phyloP scores from a whole-genome alignment of 2,797 vertebrate genomes.

The Taeniopygia guttata region DNA sequence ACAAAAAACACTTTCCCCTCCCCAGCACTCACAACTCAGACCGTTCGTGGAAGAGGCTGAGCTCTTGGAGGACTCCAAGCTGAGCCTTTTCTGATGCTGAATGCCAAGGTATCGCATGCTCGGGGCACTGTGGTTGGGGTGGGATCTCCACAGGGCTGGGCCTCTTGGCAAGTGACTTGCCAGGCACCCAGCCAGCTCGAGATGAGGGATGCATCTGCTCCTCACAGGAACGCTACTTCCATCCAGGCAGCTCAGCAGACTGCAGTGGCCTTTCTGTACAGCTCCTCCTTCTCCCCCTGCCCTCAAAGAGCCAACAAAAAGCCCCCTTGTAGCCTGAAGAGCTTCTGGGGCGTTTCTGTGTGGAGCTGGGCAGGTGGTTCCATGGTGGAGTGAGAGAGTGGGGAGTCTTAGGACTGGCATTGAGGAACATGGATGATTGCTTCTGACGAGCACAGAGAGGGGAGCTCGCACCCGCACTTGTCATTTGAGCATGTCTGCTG shows the following conservation, averaged over 20 bases:
- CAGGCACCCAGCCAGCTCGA: background rate
- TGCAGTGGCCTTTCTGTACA: slow-evolving; percentile 50
- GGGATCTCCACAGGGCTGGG: slow-evolving; percentile 4
- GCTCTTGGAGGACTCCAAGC: slow-evolving; percentile 57
- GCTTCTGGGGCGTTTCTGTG: background rate
- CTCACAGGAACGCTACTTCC: slow-evolving; percentile 40
- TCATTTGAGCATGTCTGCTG: slow-evolving; percentile 84
- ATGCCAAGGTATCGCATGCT: slow-evolving; percentile 53
- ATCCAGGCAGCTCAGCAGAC: slow-evolving; percentile 54
- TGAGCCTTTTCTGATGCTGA: slow-evolving; percentile 52
- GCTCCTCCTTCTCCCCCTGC: slow-evolving; percentile 36
- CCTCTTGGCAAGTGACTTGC: slow-evolving; percentile 21
- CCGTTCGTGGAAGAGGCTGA: slow-evolving; percentile 45
- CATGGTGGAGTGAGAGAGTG: background rate
- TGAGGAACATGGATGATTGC: slow-evolving; percentile 37
- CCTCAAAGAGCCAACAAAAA: slow-evolving; percentile 11
- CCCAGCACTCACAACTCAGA: slow-evolving; percentile 60
- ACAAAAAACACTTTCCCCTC: slow-evolving; percentile 54
- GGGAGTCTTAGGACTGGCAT: slow-evolving; percentile 50
- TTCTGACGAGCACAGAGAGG: slow-evolving; percentile 61
- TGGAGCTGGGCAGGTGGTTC: background rate
- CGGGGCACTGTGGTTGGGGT: slow-evolving; percentile 24
- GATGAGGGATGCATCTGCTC: slow-evolving; percentile 18
- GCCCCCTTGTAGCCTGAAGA: background rate
- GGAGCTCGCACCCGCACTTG: slow-evolving; percentile 52